Percentiles rank a stretch among this genome's conserved stretches.
These are phyloP conservation scores for Columba janthina DNA, from an alignment of 2,113 vertebrate genomes.

Conservation along the genomic window DNA sequence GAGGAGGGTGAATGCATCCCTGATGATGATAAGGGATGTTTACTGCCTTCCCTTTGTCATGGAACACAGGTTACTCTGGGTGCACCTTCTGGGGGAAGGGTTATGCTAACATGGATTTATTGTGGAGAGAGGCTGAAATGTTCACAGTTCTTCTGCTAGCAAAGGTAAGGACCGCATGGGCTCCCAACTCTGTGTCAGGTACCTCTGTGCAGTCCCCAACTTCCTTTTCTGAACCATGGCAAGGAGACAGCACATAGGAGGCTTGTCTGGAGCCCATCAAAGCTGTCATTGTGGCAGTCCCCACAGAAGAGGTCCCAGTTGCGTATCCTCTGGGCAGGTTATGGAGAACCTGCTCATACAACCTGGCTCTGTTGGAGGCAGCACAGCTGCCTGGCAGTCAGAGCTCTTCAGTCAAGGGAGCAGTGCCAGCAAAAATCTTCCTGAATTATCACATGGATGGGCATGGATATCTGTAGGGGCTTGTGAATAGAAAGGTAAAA, in stretches of 20 bases:
- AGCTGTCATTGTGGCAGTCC: neutral
- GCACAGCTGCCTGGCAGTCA: neutral
- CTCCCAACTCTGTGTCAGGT: neutral
- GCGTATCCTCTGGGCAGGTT: neutral
- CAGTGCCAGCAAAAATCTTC: neutral
- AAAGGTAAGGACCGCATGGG: fast-evolving
- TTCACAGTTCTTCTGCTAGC: neutral
- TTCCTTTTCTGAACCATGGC: neutral
- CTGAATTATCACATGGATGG: neutral
- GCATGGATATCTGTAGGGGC: neutral
- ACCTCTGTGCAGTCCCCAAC: neutral
- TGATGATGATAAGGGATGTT: neutral
- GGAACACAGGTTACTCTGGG: fast-evolving
- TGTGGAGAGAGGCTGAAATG: neutral
- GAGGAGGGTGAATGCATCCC: neutral
- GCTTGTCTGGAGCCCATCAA: neutral
- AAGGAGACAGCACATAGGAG: fast-evolving
- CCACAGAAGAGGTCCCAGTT: no score
- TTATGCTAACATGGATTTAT: neutral
- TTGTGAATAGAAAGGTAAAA: neutral
- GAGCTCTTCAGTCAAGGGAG: neutral
- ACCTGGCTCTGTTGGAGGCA: neutral
- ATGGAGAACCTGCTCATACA: neutral
- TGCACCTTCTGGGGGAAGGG: fast-evolving
- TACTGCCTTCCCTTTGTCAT: fast-evolving